Evolutionary conservation across 2,888 invertebrate genomes (phyloP), one percentile per base, ranked within the genome.

Genomic region (Megalurothrips usitatus): DNA sequence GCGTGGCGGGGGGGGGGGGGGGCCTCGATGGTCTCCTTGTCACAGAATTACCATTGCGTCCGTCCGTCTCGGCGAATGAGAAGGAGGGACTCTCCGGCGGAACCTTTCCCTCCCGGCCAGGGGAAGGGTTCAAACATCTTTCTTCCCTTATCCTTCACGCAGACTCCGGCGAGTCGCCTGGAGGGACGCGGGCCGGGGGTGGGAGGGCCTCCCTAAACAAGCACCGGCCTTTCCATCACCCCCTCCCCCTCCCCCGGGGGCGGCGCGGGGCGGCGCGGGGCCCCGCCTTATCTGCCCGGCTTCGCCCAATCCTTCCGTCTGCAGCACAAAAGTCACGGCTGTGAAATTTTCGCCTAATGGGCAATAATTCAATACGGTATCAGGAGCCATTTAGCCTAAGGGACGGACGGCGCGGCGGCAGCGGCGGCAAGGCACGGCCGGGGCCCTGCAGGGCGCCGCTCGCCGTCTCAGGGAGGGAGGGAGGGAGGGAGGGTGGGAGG

Each of bases 1-100:
- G 19, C 68, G 68, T 23, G n/a, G 23, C 3, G 23, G 68, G 68
- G 79, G 80, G 82, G 83, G 82, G 63, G 80, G 17, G 47, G 34
- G 58, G n/a, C 4, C 49, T 78, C 68, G 79, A 79, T 80, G 52
- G 23, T 26, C 26, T 23, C 68, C 68, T 75, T 26, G 80, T 82
- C 83, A 82, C 81, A 82, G 83, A 84, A 75, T 75, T 75, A 75
- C 68, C 68, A 75, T 75, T 75, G 83, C 83, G 83, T 83, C 83
- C 82, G 82, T 84, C 84, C 68, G 68, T 75, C 84, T 83, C 83
- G 49, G 84, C 84, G 85, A 85, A 86, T 85, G 85, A 85, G 86
- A 86, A 86, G 85, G 86, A 85, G 85, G 85, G 86, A 86, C 86
- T 86, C 86, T 85, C 83, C 79, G 83, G 82, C 83, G 82, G 80